A percentile compares a stretch with the other conserved stretches of the same genome.
Evolutionary conservation across 2,888 invertebrate genomes (phyloP).

Genomic region (Tenthredo notha): DNA sequence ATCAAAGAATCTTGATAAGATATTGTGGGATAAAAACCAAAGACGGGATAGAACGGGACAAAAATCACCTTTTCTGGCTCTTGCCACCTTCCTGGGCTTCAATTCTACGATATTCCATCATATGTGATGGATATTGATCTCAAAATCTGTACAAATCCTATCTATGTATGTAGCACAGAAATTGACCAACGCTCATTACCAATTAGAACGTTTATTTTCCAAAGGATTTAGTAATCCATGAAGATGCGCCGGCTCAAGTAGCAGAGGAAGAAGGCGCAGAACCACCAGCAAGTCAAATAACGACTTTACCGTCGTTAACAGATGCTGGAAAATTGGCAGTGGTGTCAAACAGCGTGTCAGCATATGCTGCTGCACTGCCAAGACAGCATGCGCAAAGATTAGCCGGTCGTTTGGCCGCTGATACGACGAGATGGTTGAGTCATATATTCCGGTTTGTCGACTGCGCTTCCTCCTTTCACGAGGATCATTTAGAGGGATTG

Average conservation of each 20-base stretch:
- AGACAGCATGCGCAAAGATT: conserved; percentile 89
- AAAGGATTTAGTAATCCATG: conserved; percentile 76
- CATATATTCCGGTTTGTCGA: conserved; percentile 90
- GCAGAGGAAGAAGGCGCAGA: conserved; percentile 82
- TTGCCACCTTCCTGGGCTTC: background rate
- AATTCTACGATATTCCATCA: background rate
- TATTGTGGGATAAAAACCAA: background rate
- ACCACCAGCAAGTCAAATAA: conserved; percentile 68
- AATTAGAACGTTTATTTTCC: background rate
- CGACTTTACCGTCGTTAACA: conserved; percentile 74
- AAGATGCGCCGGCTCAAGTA: conserved; percentile 70
- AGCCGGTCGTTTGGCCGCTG: conserved; percentile 90
- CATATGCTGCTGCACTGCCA: conserved; percentile 92
- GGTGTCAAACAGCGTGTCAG: conserved; percentile 92
- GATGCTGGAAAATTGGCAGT: conserved; percentile 83
- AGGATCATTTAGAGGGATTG: conserved; percentile 92
- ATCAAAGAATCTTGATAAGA: background rate
- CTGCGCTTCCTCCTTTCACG: conserved; percentile 92
- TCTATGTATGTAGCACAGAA: background rate
- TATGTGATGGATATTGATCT: background rate
- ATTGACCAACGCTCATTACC: background rate
- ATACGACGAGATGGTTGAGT: conserved; percentile 93
- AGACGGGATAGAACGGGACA: background rate
- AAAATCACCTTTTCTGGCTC: background rate
- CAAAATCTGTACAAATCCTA: background rate